phyloP scores from a whole-genome alignment of 2,797 vertebrate genomes.

The Hybognathus amarus region DNA sequence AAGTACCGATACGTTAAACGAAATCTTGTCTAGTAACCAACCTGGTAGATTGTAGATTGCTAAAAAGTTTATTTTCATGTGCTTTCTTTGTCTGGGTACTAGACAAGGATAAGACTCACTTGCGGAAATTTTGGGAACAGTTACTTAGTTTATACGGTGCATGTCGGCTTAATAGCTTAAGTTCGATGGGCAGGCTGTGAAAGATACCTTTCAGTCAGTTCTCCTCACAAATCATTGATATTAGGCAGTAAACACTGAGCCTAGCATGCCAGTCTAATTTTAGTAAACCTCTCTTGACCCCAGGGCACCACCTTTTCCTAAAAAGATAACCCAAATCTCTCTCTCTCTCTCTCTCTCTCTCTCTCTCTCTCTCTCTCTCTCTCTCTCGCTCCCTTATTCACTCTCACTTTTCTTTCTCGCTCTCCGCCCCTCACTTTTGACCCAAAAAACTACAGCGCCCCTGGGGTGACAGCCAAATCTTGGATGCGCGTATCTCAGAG shows the following conservation, averaged over 20 bases:
- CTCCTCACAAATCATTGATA: constrained; percentile 47
- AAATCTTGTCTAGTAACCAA: neutral
- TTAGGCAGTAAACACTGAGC: constrained; percentile 56
- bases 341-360: neutral
- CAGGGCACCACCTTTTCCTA: constrained; percentile 58
- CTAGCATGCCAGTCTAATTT: constrained; percentile 63
- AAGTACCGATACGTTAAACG: neutral
- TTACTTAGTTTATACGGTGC: constrained; percentile 51
- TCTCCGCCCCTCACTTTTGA: constrained; percentile 46
- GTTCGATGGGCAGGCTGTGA: constrained; percentile 62
- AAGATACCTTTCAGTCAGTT: constrained; percentile 70
- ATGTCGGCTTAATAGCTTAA: constrained; percentile 55
- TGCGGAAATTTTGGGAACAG: constrained; percentile 25
- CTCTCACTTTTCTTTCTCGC: constrained; percentile 39
- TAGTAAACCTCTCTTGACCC: constrained; percentile 66
- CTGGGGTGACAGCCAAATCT: constrained; percentile 65
- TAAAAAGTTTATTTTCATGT: constrained; percentile 10
- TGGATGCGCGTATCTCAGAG: constrained; percentile 54
- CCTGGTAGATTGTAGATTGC: neutral
- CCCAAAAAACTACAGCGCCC: constrained; percentile 59
- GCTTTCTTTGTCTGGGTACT: constrained; percentile 30
- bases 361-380: constrained; percentile 12
- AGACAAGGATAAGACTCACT: constrained; percentile 12
- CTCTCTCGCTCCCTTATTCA: neutral
- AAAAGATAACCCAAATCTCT: constrained; percentile 63